Percentiles rank a stretch among this genome's conserved stretches.
Conservation (phyloP, 2,888 invertebrate species). For the Drosophila demipolita region DNA sequence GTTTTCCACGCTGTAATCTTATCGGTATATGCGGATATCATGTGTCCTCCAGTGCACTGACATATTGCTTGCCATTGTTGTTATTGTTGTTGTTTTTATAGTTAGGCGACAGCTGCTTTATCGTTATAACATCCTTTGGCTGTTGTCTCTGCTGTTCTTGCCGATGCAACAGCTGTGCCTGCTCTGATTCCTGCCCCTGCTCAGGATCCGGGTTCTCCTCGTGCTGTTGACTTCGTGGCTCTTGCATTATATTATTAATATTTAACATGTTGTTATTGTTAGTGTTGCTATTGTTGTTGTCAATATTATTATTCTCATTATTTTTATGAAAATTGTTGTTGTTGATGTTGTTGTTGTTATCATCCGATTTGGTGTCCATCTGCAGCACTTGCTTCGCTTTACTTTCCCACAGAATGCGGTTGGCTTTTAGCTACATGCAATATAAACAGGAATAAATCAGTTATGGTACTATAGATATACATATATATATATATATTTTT, state of each 20-base stretch:
- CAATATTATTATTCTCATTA: constrained; percentile 45
- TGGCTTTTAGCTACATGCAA: constrained; percentile 83
- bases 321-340: constrained; percentile 35
- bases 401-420: constrained; percentile 85
- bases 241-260: constrained; percentile 60
- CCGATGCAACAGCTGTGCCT: constrained; percentile 39
- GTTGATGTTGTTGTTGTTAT: constrained; percentile 69
- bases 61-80: constrained; percentile 50
- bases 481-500: background rate
- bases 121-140: constrained; percentile 80
- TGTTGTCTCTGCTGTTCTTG: constrained; percentile 57
- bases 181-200: constrained; percentile 36
- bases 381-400: constrained; percentile 84
- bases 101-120: constrained; percentile 74
- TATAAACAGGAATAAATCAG: constrained; percentile 16
- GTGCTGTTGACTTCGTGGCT: constrained; percentile 38
- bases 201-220: constrained; percentile 22
- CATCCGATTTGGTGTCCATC: constrained; percentile 77
- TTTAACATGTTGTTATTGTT: constrained; percentile 46
- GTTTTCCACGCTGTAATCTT: constrained; percentile 72
- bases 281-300: constrained; percentile 51
- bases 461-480: constrained; percentile 9
- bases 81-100: constrained; percentile 42
- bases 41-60: constrained; percentile 64
- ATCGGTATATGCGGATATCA: constrained; percentile 75